Evolutionary conservation across 2,797 vertebrate genomes (phyloP).

Genomic region (Natrix natrix): DNA sequence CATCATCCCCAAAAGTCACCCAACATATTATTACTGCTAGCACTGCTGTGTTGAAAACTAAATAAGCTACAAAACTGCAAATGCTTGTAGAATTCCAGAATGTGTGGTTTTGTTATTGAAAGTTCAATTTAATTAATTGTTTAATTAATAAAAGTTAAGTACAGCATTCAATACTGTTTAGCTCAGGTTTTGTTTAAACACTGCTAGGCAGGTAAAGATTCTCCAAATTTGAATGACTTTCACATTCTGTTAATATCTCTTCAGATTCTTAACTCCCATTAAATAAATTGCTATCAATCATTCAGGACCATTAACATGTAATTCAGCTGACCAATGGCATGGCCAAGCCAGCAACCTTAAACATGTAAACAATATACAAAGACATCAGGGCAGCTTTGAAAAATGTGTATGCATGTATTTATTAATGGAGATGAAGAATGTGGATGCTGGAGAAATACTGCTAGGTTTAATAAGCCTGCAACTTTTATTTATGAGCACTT

Average conservation of each 20-base stretch:
- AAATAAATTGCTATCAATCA: background rate
- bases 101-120: background rate
- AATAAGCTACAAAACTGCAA: background rate
- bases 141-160: constrained; percentile 50
- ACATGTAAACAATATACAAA: background rate
- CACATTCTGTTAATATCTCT: background rate
- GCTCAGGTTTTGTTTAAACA: constrained; percentile 52
- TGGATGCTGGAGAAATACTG: background rate
- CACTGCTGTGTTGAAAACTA: background rate
- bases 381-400: background rate
- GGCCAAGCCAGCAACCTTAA: background rate
- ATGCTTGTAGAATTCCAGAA: background rate
- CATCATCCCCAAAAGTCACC: no score
- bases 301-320: background rate
- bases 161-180: constrained; percentile 40
- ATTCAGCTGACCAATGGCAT: background rate
- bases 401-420: background rate
- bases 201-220: constrained; percentile 20
- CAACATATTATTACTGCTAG: background rate
- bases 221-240: background rate
- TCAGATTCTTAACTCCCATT: background rate
- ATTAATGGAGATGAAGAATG: background rate
- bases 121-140: constrained; percentile 19
- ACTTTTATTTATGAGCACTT: background rate
- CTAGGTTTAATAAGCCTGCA: background rate